These are phyloP conservation scores for Phallusia fumigata DNA, from an alignment of 23 tunicate species.

Conservation along the genomic window DNA sequence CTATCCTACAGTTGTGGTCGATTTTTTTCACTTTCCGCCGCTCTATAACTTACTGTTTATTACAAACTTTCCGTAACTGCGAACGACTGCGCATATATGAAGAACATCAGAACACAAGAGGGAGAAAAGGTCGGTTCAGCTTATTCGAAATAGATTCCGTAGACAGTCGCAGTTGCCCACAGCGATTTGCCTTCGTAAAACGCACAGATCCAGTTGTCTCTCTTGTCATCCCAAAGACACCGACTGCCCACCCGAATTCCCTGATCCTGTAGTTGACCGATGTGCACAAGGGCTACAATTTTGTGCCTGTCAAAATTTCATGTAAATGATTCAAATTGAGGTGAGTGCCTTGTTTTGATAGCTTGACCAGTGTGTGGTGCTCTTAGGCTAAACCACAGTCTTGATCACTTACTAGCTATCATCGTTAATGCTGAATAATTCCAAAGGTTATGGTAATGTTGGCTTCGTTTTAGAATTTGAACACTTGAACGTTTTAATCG, in stretches of 20 bases:
- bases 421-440: no score
- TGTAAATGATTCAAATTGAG: no score
- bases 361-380: no score
- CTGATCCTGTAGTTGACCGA: conserved; percentile 75
- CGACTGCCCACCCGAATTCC: conserved; percentile 75
- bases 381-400: no score
- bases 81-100: neutral
- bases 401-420: no score
- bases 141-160: conserved; percentile 80
- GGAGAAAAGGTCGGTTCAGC: neutral
- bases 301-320: conserved; percentile 46
- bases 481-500: no score
- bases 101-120: neutral
- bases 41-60: conserved; percentile 2
- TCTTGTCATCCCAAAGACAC: conserved; percentile 72
- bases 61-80: conserved; percentile 11
- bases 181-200: conserved; percentile 54
- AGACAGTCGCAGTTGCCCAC: conserved; percentile 89
- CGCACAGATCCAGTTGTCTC: conserved; percentile 80
- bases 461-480: no score
- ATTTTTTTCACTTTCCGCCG: neutral
- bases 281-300: conserved; percentile 63
- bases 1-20: neutral
- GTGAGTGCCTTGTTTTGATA: no score
- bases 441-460: no score